Percentiles rank a stretch among this genome's conserved stretches.
Conservation (phyloP, 1,140 invertebrate species). For the Tetramorium simillimum region DNA sequence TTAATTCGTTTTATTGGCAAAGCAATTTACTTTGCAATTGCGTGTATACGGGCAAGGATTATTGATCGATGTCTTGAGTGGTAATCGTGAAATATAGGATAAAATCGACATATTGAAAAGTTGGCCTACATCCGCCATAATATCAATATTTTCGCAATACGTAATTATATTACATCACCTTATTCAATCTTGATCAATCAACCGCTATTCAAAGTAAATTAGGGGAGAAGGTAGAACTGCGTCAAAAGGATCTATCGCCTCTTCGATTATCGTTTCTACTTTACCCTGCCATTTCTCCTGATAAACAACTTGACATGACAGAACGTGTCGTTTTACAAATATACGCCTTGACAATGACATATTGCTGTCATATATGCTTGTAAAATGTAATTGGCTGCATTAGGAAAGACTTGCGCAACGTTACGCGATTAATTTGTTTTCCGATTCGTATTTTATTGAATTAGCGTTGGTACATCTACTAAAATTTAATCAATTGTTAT, state of each 20-base stretch:
- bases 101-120: slow-evolving; percentile 25
- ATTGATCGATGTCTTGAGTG: background rate
- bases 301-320: slow-evolving; percentile 28
- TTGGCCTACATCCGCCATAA: slow-evolving; percentile 2
- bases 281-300: background rate
- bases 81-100: background rate
- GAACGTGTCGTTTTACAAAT: slow-evolving; percentile 4
- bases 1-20: background rate
- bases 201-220: slow-evolving; percentile 73
- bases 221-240: slow-evolving; percentile 47
- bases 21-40: background rate
- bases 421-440: background rate
- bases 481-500: slow-evolving; percentile 16
- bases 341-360: background rate
- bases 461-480: background rate
- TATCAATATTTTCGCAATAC: slow-evolving; percentile 56
- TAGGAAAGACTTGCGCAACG: background rate
- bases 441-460: slow-evolving; percentile 21
- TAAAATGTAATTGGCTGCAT: background rate
- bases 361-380: background rate
- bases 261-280: slow-evolving; percentile 20
- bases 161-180: slow-evolving; percentile 68
- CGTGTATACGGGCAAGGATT: background rate
- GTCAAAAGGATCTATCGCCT: slow-evolving; percentile 58
- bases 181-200: slow-evolving; percentile 74